Evolutionary conservation across 2,888 invertebrate genomes (phyloP).

Genomic region (Dolomedes plantarius): DNA sequence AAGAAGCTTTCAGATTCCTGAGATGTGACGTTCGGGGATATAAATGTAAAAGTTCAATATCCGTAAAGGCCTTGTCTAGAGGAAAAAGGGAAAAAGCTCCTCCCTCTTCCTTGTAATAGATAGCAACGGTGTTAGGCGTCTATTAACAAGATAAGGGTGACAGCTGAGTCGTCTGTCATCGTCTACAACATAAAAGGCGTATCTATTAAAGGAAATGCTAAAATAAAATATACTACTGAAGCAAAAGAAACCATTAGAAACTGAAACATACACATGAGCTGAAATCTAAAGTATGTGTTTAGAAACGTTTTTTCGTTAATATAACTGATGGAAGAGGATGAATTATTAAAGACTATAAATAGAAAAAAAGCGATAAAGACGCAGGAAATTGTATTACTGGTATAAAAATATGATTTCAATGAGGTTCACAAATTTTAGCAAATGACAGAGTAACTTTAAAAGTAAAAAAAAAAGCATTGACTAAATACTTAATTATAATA

Average conservation of each 20-base stretch:
- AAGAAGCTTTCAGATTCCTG: background rate
- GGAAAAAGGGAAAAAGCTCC: background rate
- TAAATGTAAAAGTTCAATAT: constrained; percentile 2
- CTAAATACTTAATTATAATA: too few relatives aligned
- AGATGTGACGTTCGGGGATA: background rate
- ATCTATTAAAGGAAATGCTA: background rate
- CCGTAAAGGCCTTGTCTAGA: constrained; percentile 4
- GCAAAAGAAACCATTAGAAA: background rate
- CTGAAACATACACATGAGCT: background rate
- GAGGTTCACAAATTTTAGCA: too few relatives aligned
- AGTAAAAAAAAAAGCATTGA: too few relatives aligned
- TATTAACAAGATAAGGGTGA: constrained; percentile 12
- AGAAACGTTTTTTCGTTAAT: too few relatives aligned
- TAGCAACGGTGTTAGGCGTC: constrained; percentile 16
- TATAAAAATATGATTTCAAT: too few relatives aligned
- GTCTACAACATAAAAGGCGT: constrained; percentile 9
- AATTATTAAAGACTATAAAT: too few relatives aligned
- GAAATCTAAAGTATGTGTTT: too few relatives aligned
- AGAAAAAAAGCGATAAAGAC: too few relatives aligned
- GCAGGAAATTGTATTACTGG: too few relatives aligned
- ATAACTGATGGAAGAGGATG: too few relatives aligned
- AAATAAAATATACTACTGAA: background rate
- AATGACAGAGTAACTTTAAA: too few relatives aligned
- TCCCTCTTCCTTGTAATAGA: background rate
- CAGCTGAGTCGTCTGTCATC: constrained; percentile 16